Percentiles rank a stretch among this genome's conserved stretches.
Evolutionary conservation across 2,888 invertebrate genomes (phyloP).

Genomic region (Smittia sp.): DNA sequence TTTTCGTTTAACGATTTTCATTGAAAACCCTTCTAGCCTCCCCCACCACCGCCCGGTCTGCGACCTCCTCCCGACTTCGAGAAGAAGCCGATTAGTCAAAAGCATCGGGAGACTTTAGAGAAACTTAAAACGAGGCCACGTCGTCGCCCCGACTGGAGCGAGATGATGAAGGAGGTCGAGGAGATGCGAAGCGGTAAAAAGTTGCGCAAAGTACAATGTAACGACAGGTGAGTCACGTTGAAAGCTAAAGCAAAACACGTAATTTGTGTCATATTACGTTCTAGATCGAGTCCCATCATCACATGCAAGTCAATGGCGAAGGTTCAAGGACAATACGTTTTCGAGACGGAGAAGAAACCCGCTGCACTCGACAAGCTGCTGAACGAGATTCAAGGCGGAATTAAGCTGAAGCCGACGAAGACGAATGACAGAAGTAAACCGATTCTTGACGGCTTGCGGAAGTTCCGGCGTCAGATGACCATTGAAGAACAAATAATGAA

Average conservation of each 20-base stretch:
- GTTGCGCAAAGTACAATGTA: slow-evolving; percentile 78
- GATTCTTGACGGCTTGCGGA: slow-evolving; percentile 75
- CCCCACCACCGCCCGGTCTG: slow-evolving; percentile 69
- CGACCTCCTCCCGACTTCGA: slow-evolving; percentile 61
- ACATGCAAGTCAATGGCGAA: slow-evolving; percentile 61
- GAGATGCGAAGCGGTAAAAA: slow-evolving; percentile 60
- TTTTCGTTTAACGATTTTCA: not conserved
- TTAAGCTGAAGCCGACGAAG: slow-evolving; percentile 70
- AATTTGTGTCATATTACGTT: slow-evolving; percentile 42
- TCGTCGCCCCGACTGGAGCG: slow-evolving; percentile 82
- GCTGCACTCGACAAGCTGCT: slow-evolving; percentile 72
- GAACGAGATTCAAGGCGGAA: slow-evolving; percentile 76
- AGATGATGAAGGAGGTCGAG: slow-evolving; percentile 91
- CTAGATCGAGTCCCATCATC: slow-evolving; percentile 62
- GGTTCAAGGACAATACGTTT: slow-evolving; percentile 77
- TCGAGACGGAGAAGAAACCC: slow-evolving; percentile 79
- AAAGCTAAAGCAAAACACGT: not conserved
- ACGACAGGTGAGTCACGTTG: slow-evolving; percentile 63
- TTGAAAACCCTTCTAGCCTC: slow-evolving; percentile 56
- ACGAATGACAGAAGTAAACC: slow-evolving; percentile 87
- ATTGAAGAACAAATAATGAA: slow-evolving; percentile 87
- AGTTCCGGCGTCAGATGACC: slow-evolving; percentile 85
- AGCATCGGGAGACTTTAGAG: slow-evolving; percentile 68
- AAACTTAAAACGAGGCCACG: slow-evolving; percentile 71
- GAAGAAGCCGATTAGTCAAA: slow-evolving; percentile 59